Conservation (phyloP, 2,888 invertebrate species). For the Ennomos quercinarius region DNA sequence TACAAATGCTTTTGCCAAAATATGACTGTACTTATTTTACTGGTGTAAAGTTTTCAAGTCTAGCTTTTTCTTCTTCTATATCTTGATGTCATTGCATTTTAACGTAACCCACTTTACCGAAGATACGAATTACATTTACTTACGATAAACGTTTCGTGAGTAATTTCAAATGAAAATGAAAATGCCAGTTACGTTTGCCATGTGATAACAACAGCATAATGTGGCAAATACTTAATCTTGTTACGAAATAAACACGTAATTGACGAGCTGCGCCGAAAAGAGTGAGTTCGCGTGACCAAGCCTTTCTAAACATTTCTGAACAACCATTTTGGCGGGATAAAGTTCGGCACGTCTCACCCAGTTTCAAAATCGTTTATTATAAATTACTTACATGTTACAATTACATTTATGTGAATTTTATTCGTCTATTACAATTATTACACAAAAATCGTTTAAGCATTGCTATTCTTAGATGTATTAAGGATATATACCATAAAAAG, state of each 20-base stretch:
- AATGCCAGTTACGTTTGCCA: constrained; percentile 20
- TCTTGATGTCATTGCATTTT: no score
- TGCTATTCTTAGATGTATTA: no score
- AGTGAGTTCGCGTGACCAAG: constrained; percentile 30
- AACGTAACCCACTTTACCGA: no score
- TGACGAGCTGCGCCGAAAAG: constrained; percentile 16
- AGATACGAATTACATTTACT: constrained; percentile 13
- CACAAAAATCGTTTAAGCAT: no score
- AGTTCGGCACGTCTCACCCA: background rate
- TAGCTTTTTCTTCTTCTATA: no score
- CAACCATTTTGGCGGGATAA: constrained; percentile 5
- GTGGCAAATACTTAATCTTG: constrained; percentile 27
- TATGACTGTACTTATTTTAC: no score
- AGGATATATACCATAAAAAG: no score
- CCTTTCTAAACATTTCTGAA: constrained; percentile 25
- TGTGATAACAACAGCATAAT: constrained; percentile 30
- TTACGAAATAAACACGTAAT: constrained; percentile 26
- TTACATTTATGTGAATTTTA: no score
- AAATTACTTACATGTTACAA: no score
- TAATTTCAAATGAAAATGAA: constrained; percentile 23
- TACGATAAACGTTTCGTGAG: constrained; percentile 28
- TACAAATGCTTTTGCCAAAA: background rate
- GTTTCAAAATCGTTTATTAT: no score
- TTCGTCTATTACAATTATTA: no score
- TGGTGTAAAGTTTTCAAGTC: no score